Evolutionary conservation across 2,113 vertebrate species (phyloP), one percentile per base, ranked within the genome.

Genomic region (Triplophysa rosa): DNA sequence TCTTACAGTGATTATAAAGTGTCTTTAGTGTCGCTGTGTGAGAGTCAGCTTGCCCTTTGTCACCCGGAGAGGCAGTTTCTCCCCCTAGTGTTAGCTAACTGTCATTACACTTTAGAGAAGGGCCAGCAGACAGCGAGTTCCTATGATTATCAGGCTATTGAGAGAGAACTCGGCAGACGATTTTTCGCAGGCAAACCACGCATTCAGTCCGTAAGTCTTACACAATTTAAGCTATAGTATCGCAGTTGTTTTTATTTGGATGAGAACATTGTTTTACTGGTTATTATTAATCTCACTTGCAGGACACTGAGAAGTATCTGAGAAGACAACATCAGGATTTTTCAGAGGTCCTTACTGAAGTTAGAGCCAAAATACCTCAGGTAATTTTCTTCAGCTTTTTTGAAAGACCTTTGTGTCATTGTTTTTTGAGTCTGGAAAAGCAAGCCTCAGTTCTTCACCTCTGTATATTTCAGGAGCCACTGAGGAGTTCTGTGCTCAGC

Each of bases 1-100:
- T 24, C 42, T 64, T 68, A 10, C 81, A 93, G 92, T 78, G 88
- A 90, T 11, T 86, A 89, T 86, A 89, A 61, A 13, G 78, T 93
- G 29, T 77, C 83, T 17, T 37, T 92, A 37, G 90, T 88, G 13
- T 83, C 23, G 2, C 62, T 92, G 11, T 90, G 89, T 52, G 88
- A 92, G 33, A 89, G 87, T 24, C 91, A 92, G 84, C 86, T 93
- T 67, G 87, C 87, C 13, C 78, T 92, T 67, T 93, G 92, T 64
- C 82, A 92, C 84, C 91, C 93, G 0, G 92, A 93, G 14, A 82
- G 79, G 49, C 89, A 93, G 76, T 86, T 93, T 82, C 87, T 93
- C 2, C 92, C 93, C 17, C 84, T 93, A 49, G 89, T 92, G 71
- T 71, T 92, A n/a, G 74, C 90, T 1, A 87, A 92, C 85, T 91